A percentile compares a stretch with the other conserved stretches of the same genome.
These are phyloP conservation scores for Microctenopoma lineatum DNA, from an alignment of 2,797 vertebrate genomes.

Conservation along the genomic window DNA sequence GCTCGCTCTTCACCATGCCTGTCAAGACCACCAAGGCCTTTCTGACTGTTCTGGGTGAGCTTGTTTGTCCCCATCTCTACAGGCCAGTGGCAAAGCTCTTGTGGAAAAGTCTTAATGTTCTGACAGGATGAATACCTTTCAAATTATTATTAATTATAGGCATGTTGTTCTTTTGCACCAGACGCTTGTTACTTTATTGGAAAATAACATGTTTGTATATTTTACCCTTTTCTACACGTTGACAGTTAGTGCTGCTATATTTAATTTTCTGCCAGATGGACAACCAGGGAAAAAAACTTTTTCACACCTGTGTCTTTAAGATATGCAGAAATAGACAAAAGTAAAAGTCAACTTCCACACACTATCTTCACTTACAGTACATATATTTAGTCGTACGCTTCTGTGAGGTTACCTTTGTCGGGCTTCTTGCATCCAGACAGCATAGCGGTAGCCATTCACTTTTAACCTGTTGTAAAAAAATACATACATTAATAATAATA, in stretches of 20 bases:
- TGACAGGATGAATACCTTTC: constrained; percentile 27
- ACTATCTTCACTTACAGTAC: constrained; percentile 5
- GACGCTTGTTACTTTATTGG: background rate
- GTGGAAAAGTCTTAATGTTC: constrained; percentile 27
- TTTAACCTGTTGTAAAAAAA: background rate
- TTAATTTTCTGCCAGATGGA: constrained; percentile 15
- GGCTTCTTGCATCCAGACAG: background rate
- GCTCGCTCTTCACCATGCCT: constrained; percentile 99
- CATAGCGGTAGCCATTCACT: background rate
- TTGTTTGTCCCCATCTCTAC: constrained; percentile 20
- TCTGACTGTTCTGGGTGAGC: constrained; percentile 95
- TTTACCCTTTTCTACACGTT: constrained; percentile 22
- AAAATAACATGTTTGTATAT: constrained; percentile 13
- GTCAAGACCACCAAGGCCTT: constrained; percentile 99
- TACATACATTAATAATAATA: background rate
- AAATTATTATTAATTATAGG: constrained; percentile 4
- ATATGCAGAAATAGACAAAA: constrained; percentile 2
- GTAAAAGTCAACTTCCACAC: constrained; percentile 14
- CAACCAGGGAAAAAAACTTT: constrained; percentile 7
- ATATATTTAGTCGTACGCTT: constrained; percentile 3
- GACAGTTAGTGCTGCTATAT: constrained; percentile 4
- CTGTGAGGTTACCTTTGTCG: background rate
- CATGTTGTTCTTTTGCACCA: constrained; percentile 6
- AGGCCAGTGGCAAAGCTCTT: constrained; percentile 12
- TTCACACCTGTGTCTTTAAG: constrained; percentile 12